Evolutionary conservation across 2,113 vertebrate genomes (phyloP), one percentile per base, ranked within the genome.

Genomic region (Daphoenositta chrysoptera): DNA sequence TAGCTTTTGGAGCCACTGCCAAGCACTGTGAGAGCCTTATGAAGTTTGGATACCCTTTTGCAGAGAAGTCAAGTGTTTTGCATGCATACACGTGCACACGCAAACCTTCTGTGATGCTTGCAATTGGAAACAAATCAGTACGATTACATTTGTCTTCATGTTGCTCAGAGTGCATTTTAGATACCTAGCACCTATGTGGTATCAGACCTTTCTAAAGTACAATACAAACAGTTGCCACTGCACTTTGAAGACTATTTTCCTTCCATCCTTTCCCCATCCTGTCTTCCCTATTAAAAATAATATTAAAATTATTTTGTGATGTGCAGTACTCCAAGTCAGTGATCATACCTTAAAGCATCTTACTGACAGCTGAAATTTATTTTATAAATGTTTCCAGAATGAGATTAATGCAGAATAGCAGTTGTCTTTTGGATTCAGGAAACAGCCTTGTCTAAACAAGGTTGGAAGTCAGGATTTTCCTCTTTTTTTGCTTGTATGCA

Each of bases 41-140:
- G 68, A 28, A 65, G 39, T 42, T 37, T 50, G n/a, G 24, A 9
- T 71, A 7, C 44, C 26, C 21, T 76, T 73, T 61, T 1, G 1
- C 40, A 65, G 65, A 39, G 56, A 40, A 58, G 48, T 51, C 16
- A 42, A 35, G 40, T 18, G 64, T 40, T 89, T 37, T 60, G 12
- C 21, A 3, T 27, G 37, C 1, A 0, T 37, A 5, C 11, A 12
- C 13, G 1, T 23, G 9, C 21, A 13, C 7, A 3, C 31, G 8
- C n/a, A 14, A 3, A 16, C 69, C 23, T 20, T 72, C 33, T 63
- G 17, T 80, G 56, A 27, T 83, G 39, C 33, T 50, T 66, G 50
- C 21, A 45, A 4, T 5, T 58, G 64, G 68, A 83, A 81, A 23
- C 42, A 42, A 35, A 45, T 68, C 50, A n/a, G 7, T 64, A 14